phyloP scores from a whole-genome alignment of 92 coral and sea anemone species.

The Anthopleura xanthogrammica region DNA sequence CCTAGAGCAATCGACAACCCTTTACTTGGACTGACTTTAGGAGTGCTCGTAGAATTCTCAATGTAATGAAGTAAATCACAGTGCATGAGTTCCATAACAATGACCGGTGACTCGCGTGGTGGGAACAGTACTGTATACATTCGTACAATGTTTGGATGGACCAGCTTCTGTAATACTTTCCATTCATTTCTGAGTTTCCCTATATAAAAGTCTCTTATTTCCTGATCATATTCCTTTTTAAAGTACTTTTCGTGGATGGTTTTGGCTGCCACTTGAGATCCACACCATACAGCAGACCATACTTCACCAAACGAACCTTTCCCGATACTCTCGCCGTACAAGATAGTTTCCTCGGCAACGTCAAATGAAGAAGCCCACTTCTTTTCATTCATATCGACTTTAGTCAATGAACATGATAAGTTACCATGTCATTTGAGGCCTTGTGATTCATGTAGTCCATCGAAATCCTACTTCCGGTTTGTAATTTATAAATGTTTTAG shows the following conservation, averaged over 20 bases:
- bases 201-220: slow-evolving; percentile 39
- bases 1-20: slow-evolving; percentile 49
- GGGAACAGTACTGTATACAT: slow-evolving; percentile 62
- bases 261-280: slow-evolving; percentile 65
- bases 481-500: too few species aligned
- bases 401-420: too few species aligned
- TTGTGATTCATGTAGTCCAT: too few species aligned
- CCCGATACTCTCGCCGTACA: slow-evolving; percentile 44
- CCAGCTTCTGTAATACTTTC: slow-evolving; percentile 44
- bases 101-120: slow-evolving; percentile 49
- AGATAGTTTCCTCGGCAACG: neutral
- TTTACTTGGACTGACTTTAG: slow-evolving; percentile 44
- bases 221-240: slow-evolving; percentile 40
- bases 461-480: too few species aligned
- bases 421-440: too few species aligned
- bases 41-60: slow-evolving; percentile 41
- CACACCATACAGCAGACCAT: slow-evolving; percentile 64
- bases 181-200: slow-evolving; percentile 61
- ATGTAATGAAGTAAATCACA: slow-evolving; percentile 60
- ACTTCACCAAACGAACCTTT: slow-evolving; percentile 77
- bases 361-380: too few species aligned
- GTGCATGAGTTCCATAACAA: slow-evolving; percentile 60
- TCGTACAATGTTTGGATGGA: slow-evolving; percentile 74
- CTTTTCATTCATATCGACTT: too few species aligned
- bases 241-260: slow-evolving; percentile 57